Evolutionary conservation across 2,113 vertebrate species (phyloP).

Genomic region (Rhinopithecus roxellana): DNA sequence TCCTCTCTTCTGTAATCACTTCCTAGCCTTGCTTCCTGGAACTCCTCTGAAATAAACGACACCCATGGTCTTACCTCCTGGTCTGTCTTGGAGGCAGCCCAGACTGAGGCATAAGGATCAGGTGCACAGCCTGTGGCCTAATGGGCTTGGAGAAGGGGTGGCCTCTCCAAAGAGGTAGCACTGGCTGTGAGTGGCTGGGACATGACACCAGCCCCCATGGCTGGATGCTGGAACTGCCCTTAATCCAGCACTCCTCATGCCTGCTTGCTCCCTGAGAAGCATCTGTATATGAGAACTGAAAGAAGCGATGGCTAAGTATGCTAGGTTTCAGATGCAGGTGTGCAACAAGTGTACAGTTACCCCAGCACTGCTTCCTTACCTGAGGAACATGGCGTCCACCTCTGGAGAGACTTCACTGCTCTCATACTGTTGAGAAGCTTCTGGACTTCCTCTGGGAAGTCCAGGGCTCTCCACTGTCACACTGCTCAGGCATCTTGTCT

Average conservation of each 20-base stretch:
- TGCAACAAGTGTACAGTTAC: background rate
- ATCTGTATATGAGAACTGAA: background rate
- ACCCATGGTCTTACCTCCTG: background rate
- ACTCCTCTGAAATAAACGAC: background rate
- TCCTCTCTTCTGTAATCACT: background rate
- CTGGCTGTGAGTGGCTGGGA: background rate
- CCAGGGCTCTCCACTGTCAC: background rate
- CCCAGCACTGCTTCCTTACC: background rate
- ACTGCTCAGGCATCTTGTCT: background rate
- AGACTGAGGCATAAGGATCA: background rate
- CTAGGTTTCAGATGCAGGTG: background rate
- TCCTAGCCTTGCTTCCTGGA: background rate
- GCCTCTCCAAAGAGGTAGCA: background rate
- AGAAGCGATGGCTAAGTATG: background rate
- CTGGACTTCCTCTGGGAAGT: background rate
- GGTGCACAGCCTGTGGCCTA: background rate
- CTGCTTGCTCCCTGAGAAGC: background rate
- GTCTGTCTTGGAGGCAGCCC: background rate
- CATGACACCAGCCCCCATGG: accelerated
- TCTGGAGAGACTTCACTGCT: background rate
- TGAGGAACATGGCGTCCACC: background rate
- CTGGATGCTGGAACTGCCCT: background rate
- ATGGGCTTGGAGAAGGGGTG: background rate
- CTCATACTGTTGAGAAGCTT: background rate
- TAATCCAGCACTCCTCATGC: background rate